A percentile compares a stretch with the other conserved stretches of the same genome.
phyloP scores from a whole-genome alignment of 1,140 invertebrate genomes.

The Drosophila tristis region DNA sequence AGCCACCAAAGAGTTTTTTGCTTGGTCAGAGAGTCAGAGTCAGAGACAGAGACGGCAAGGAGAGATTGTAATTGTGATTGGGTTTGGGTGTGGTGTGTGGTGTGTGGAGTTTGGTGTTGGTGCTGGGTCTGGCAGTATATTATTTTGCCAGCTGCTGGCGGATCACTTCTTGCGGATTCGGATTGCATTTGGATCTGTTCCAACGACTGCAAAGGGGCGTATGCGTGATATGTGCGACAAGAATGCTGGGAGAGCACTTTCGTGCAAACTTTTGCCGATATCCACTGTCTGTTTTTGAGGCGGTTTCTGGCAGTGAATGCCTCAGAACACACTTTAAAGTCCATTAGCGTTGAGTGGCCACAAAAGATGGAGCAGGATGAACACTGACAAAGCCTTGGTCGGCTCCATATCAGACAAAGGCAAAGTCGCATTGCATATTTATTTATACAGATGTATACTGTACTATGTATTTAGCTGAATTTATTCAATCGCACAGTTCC shows the following conservation, averaged over 20 bases:
- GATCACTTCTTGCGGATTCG: constrained; percentile 15
- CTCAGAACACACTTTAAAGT: constrained; percentile 80
- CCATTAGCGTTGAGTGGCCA: constrained; percentile 74
- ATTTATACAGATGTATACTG: constrained; percentile 28
- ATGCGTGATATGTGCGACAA: constrained; percentile 62
- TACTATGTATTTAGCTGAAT: constrained; percentile 39
- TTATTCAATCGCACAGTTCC: constrained; percentile 35
- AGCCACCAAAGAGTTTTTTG: constrained; percentile 40
- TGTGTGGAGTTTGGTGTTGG: constrained; percentile 31
- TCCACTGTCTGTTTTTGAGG: constrained; percentile 26
- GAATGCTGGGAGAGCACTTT: constrained; percentile 47
- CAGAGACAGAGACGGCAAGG: not conserved
- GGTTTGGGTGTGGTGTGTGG: constrained; percentile 20
- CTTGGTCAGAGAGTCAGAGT: constrained; percentile 13
- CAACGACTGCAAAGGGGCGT: constrained; percentile 61
- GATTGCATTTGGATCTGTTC: constrained; percentile 34
- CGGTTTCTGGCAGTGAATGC: constrained; percentile 55
- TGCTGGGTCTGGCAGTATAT: constrained; percentile 52
- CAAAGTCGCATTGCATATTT: constrained; percentile 45
- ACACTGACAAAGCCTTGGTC: constrained; percentile 12
- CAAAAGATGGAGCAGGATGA: constrained; percentile 32
- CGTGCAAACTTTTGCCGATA: constrained; percentile 37
- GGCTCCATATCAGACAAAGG: constrained; percentile 39
- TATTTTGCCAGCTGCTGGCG: constrained; percentile 50
- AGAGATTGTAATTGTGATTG: constrained; percentile 48